A percentile compares a stretch with the other conserved stretches of the same genome.
Evolutionary conservation across 1,140 invertebrate species (phyloP).

Genomic region (Drosophila burlai): DNA sequence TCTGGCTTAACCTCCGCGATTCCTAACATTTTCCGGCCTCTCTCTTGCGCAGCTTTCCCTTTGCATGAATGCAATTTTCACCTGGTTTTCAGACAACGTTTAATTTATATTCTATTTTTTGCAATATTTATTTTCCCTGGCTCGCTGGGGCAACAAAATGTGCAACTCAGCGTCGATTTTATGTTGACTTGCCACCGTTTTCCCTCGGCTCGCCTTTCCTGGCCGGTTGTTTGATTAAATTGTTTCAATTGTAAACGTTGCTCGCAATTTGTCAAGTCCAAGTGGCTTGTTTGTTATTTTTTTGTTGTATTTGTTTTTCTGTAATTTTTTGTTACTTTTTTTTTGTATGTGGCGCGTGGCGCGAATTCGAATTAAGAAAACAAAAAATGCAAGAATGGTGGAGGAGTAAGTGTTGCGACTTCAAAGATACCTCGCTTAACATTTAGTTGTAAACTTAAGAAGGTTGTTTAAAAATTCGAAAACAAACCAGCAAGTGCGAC

Average conservation of each 20-base stretch:
- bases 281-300: conserved; percentile 62
- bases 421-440: not conserved
- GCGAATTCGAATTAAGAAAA: conserved; percentile 46
- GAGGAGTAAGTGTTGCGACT: not conserved
- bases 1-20: not conserved
- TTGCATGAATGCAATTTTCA: not conserved
- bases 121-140: conserved; percentile 17
- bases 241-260: conserved; percentile 76
- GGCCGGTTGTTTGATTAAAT: conserved; percentile 69
- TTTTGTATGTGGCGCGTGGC: conserved; percentile 57
- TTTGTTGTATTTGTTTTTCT: not conserved
- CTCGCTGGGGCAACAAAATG: conserved; percentile 21
- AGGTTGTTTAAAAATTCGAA: not conserved
- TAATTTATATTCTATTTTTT: conserved; percentile 3
- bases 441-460: not conserved
- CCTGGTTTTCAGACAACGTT: not conserved
- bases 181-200: conserved; percentile 38
- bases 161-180: conserved; percentile 45
- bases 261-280: conserved; percentile 78
- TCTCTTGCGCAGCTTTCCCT: not conserved
- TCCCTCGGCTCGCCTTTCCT: not conserved
- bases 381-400: conserved; percentile 35
- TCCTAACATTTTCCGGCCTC: not conserved
- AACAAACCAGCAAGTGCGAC: not conserved
- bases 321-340: conserved; percentile 11